Conservation (phyloP, 1,140 invertebrate genomes). For the Bombus balteatus region DNA sequence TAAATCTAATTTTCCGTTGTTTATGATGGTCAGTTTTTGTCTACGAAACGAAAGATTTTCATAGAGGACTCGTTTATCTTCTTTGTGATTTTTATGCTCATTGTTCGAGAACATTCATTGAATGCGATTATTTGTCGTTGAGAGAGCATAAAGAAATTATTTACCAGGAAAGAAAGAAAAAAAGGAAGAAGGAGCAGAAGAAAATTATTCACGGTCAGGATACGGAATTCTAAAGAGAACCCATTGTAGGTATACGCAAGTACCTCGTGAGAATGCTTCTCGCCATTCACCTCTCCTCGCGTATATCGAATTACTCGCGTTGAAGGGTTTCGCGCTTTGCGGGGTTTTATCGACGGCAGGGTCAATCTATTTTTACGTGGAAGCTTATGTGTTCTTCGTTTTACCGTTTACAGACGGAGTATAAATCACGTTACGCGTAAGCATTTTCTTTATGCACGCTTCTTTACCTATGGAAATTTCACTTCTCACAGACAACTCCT, state of each 20-base stretch:
- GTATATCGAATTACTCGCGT: conserved; percentile 55
- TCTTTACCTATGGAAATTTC: neutral
- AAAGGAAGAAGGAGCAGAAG: neutral
- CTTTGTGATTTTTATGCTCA: neutral
- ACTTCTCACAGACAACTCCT: neutral
- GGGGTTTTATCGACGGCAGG: conserved; percentile 45
- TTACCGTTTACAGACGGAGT: conserved; percentile 2
- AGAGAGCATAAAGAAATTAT: conserved; percentile 15
- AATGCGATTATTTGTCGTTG: neutral
- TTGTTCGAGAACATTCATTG: neutral
- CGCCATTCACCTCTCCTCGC: conserved; percentile 46
- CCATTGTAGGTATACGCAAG: conserved; percentile 29
- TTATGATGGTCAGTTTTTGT: neutral
- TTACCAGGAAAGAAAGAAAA: neutral
- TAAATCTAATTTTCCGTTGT: neutral
- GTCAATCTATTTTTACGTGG: conserved; percentile 55
- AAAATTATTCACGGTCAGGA: conserved; percentile 27
- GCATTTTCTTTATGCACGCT: conserved; percentile 1
- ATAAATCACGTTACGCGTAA: conserved; percentile 30
- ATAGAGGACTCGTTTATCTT: no score
- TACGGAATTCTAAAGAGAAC: conserved; percentile 36
- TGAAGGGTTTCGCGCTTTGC: conserved; percentile 58
- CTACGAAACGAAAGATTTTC: neutral
- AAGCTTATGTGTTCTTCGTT: conserved; percentile 37
- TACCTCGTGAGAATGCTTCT: conserved; percentile 15